These are phyloP conservation scores for Heliothis subflexa DNA, from an alignment of 1,140 invertebrate genomes.

Conservation along the genomic window DNA sequence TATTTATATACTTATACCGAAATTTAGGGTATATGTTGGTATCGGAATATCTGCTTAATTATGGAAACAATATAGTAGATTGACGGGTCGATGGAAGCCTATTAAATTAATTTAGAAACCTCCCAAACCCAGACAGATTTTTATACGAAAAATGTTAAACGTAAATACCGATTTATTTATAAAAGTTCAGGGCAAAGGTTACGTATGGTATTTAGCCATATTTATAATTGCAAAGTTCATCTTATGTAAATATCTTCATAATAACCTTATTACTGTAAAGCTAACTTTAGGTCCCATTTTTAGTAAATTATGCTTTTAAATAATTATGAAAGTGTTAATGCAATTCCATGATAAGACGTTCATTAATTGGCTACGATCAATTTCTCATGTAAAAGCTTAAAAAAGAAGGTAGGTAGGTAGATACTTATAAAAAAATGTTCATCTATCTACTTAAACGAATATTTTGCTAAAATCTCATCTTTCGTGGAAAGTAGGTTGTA, in stretches of 20 bases:
- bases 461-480: too few relatives aligned
- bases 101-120: conserved; percentile 35
- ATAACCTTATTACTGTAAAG: background rate
- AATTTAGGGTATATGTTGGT: background rate
- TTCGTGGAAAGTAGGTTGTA: background rate
- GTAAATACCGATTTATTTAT: conserved; percentile 28
- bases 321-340: too few relatives aligned
- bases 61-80: conserved; percentile 38
- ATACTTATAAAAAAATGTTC: too few relatives aligned
- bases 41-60: conserved; percentile 27
- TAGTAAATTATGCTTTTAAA: too few relatives aligned
- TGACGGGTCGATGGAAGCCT: conserved; percentile 10
- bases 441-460: too few relatives aligned
- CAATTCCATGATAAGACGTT: too few relatives aligned
- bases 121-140: background rate
- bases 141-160: conserved; percentile 11
- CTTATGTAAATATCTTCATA: background rate
- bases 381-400: too few relatives aligned
- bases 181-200: conserved; percentile 3
- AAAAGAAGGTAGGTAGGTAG: too few relatives aligned
- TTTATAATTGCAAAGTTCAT: conserved; percentile 8
- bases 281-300: too few relatives aligned
- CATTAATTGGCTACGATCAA: too few relatives aligned
- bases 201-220: background rate
- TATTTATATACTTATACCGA: too few relatives aligned